Conservation (phyloP, 2,888 invertebrate genomes). For the Trachelus iudaicus region DNA sequence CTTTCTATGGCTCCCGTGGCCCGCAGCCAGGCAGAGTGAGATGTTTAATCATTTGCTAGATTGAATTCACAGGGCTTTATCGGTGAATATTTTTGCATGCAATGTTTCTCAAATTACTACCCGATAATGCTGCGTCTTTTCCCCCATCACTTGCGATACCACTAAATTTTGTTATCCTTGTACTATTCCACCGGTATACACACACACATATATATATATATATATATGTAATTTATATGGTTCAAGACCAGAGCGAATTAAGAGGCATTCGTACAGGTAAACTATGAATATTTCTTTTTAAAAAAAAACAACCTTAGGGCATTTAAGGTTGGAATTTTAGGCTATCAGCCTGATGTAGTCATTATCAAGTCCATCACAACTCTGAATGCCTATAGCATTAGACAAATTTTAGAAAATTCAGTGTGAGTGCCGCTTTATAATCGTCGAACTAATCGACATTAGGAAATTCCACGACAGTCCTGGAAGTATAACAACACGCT, state of each 20-base stretch:
- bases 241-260: neutral
- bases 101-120: conserved; percentile 29
- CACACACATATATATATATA: too few species aligned
- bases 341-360: too few species aligned
- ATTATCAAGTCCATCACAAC: too few species aligned
- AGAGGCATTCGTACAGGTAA: neutral
- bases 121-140: neutral
- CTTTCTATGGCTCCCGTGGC: neutral
- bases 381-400: too few species aligned
- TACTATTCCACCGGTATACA: too few species aligned
- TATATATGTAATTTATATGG: too few species aligned
- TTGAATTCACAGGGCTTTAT: conserved; percentile 45
- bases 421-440: neutral
- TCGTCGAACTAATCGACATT: neutral
- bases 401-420: neutral
- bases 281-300: neutral
- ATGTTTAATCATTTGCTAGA: conserved; percentile 57
- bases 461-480: neutral
- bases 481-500: neutral
- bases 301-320: neutral
- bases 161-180: too few species aligned
- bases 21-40: conserved; percentile 36
- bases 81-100: conserved; percentile 53
- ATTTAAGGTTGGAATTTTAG: neutral
- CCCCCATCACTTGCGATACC: neutral